Conservation (phyloP, 2,797 vertebrate species). For the Melanitta fusca region DNA sequence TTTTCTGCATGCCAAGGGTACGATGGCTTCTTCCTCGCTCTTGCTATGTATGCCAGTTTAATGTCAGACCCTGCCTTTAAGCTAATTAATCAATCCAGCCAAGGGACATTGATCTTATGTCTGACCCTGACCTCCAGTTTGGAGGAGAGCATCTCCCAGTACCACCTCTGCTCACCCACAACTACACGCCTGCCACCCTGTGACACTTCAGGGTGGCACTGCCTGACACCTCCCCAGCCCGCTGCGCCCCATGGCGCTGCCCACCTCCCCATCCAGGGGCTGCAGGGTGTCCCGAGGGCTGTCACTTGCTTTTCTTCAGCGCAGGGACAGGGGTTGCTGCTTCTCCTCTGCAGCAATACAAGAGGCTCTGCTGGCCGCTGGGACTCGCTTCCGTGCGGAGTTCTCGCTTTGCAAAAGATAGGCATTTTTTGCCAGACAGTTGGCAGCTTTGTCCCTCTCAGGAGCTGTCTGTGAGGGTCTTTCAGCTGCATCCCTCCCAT, state of each 20-base stretch:
- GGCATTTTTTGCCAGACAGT: not conserved
- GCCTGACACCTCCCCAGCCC: accelerated
- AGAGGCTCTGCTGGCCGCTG: not conserved
- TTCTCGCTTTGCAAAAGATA: not conserved
- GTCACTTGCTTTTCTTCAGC: not conserved
- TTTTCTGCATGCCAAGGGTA: not conserved
- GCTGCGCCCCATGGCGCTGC: too few relatives aligned
- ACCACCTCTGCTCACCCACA: not conserved
- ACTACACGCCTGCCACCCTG: accelerated
- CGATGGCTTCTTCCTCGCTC: not conserved
- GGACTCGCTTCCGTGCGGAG: not conserved
- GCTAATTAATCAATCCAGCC: not conserved
- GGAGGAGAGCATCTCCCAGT: not conserved
- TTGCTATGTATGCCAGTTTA: not conserved
- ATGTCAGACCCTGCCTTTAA: not conserved
- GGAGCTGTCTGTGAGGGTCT: not conserved
- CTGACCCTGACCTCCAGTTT: not conserved
- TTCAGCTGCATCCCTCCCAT: not conserved
- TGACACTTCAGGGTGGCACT: not conserved
- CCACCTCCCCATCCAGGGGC: not conserved
- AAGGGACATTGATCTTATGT: not conserved
- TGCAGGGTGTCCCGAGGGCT: not conserved
- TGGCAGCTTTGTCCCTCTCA: not conserved
- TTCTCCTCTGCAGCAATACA: not conserved
- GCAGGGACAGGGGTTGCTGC: not conserved